Evolutionary conservation across 2,888 invertebrate genomes (phyloP).

Genomic region (Philaethria dido): DNA sequence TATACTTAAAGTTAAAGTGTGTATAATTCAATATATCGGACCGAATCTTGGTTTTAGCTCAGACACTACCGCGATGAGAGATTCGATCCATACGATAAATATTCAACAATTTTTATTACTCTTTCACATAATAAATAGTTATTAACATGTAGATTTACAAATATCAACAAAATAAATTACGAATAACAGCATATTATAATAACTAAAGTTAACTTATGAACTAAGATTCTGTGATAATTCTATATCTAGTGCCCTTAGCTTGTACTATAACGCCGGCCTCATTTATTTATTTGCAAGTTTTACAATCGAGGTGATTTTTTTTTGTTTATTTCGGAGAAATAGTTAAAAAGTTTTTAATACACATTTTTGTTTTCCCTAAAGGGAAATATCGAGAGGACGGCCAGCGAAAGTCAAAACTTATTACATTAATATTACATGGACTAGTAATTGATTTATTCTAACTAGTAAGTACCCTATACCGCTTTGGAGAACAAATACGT

Average conservation of each 20-base stretch:
- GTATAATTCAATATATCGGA: slow-evolving; percentile 75
- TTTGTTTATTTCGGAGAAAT: slow-evolving; percentile 10
- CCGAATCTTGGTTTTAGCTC: slow-evolving; percentile 63
- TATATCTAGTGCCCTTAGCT: slow-evolving; percentile 72
- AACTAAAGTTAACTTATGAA: slow-evolving; percentile 68
- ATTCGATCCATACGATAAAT: slow-evolving; percentile 73
- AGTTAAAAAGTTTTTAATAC: slow-evolving; percentile 12
- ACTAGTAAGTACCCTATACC: slow-evolving; percentile 83
- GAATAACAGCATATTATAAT: slow-evolving; percentile 82
- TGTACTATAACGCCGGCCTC: slow-evolving; percentile 75
- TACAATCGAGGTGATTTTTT: slow-evolving; percentile 23
- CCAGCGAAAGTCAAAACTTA: slow-evolving; percentile 74
- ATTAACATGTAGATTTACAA: slow-evolving; percentile 84
- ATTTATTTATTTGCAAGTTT: slow-evolving; percentile 33
- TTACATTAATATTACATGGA: slow-evolving; percentile 81
- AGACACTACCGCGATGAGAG: slow-evolving; percentile 56
- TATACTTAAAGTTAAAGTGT: slow-evolving; percentile 69
- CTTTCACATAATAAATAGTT: slow-evolving; percentile 82
- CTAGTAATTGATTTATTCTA: slow-evolving; percentile 83
- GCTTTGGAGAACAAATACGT: slow-evolving; percentile 80
- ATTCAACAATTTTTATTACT: slow-evolving; percentile 80
- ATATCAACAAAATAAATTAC: slow-evolving; percentile 85
- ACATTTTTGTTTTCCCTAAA: slow-evolving; percentile 16
- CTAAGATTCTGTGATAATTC: slow-evolving; percentile 68
- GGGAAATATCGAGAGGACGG: slow-evolving; percentile 47